Conservation (phyloP, 2,888 invertebrate species). For the Lycia hirtaria region DNA sequence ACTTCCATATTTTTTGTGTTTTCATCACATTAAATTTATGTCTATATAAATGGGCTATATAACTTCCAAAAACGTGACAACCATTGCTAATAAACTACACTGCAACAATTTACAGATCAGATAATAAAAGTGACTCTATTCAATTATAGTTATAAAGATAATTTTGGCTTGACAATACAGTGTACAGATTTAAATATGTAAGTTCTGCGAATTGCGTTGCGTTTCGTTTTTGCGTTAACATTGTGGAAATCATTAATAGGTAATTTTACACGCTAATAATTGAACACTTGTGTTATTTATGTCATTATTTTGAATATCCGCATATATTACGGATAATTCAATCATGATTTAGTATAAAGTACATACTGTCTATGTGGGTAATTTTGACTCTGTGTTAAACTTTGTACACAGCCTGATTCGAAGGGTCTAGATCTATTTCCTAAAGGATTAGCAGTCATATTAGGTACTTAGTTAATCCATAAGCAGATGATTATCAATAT, state of each 20-base stretch:
- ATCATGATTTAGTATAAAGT: background rate
- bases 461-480: too few species aligned
- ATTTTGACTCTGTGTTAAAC: too few species aligned
- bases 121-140: conserved; percentile 2
- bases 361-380: too few species aligned
- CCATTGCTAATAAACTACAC: background rate
- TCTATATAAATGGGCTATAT: too few species aligned
- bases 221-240: conserved; percentile 14
- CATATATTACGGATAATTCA: background rate
- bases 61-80: background rate
- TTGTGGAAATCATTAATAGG: conserved; percentile 27
- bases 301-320: background rate
- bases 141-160: conserved; percentile 6
- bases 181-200: conserved; percentile 36
- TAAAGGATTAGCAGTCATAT: too few species aligned
- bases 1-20: too few species aligned
- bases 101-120: background rate
- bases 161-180: conserved; percentile 8
- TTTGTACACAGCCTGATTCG: too few species aligned
- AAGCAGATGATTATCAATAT: too few species aligned
- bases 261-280: conserved; percentile 30
- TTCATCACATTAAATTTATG: too few species aligned
- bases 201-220: conserved; percentile 28
- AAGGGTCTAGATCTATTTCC: too few species aligned
- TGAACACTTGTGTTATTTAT: conserved; percentile 7